phyloP scores from a whole-genome alignment of 2,113 vertebrate species.

The Catagonus wagneri region DNA sequence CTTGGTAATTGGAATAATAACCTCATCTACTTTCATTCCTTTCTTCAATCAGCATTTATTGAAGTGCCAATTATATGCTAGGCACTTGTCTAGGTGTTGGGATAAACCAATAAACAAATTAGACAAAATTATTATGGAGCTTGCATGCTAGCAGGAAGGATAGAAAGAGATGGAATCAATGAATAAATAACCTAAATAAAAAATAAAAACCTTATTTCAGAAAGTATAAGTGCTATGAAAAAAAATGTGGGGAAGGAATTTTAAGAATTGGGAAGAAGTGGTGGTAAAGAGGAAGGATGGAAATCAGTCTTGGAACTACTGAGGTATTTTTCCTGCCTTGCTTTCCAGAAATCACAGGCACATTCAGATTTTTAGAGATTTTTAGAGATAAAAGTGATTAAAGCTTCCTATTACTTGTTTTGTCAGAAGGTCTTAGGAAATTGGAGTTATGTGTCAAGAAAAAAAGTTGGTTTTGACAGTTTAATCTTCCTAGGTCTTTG shows the following conservation, averaged over 20 bases:
- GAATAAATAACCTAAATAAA: neutral
- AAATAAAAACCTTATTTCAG: neutral
- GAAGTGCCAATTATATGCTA: neutral
- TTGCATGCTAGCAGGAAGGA: neutral
- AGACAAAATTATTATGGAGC: neutral
- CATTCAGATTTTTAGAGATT: neutral
- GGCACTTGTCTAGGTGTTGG: neutral
- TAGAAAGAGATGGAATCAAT: neutral
- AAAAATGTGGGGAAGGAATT: neutral
- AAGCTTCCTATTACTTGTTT: constrained; percentile 10
- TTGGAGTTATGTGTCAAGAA: constrained; percentile 33
- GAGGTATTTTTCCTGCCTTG: constrained; percentile 1
- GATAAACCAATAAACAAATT: neutral
- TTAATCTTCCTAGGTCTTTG: constrained; percentile 5
- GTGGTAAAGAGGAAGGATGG: neutral
- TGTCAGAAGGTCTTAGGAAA: neutral
- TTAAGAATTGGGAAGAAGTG: neutral
- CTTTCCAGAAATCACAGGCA: constrained; percentile 29
- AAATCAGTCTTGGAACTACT: neutral
- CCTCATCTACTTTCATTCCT: neutral
- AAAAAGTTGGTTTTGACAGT: constrained; percentile 56
- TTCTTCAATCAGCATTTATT: neutral
- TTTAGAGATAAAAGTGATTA: constrained; percentile 38
- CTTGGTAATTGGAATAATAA: neutral
- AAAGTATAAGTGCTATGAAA: neutral